Evolutionary conservation across 2,113 vertebrate species (phyloP), one percentile per base, ranked within the genome.

Genomic region (Stigmatopora argus): DNA sequence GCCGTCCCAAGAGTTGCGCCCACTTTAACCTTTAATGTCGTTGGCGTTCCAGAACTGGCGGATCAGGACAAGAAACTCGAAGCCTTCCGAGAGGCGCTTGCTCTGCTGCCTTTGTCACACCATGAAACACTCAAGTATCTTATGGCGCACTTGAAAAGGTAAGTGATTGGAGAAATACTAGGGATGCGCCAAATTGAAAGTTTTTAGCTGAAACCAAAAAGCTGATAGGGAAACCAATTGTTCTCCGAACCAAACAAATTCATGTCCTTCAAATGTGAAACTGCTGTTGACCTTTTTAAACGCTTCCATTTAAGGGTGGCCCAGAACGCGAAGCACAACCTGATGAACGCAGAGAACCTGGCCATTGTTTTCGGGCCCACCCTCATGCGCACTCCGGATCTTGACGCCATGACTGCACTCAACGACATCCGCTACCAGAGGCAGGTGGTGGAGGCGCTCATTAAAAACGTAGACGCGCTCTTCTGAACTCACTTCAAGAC

Each of bases 401-500:
- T 93, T 65, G 97, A 98, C 6, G 94, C 95, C 10, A 94, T 98
- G 89, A 95, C 94, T 0, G 93, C 95, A 0, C 79, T 99, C 78
- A 99, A 99, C 2, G 97, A 99, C 86, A 97, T 99, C 83, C 94
- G 96, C 73, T 94, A 97, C 86, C 97, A 99, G 91, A 94, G 97
- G 88, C 96, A 98, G 85, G 96, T 99, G 92, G 96, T 99, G 87
- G 97, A 99, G 90, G 90, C 92, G 84, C 96, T 99, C 78, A 99
- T 99, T 86, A 97, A 98, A 87, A 96, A 98, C 3, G 95, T 95
- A 88, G 95, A 98, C 71, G 92, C 92, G 90, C 93, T 99, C 89
- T 98, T 98, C 87, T 92, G 76, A 90, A 88, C 78, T 73, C 83
- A 81, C 52, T 76, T 85, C 76, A 87, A 89, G 89, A 92, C 89